phyloP scores from a whole-genome alignment of 2,888 invertebrate genomes.

The Atherix ibis region DNA sequence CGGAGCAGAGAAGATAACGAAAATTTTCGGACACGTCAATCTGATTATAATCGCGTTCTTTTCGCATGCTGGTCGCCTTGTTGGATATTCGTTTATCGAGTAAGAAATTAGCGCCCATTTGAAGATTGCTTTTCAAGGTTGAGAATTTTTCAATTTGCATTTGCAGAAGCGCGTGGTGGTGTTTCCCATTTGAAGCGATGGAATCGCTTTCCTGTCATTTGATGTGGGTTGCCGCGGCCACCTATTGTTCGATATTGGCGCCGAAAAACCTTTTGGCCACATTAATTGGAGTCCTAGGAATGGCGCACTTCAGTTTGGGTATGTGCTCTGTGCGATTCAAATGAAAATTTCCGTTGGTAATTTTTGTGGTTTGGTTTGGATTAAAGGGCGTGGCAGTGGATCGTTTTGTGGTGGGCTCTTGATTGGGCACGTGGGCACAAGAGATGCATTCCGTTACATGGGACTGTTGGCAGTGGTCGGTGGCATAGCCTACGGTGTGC shows the following conservation, averaged over 20 bases:
- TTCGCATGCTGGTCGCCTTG: constrained; percentile 64
- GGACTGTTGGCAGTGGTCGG: constrained; percentile 55
- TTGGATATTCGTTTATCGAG: constrained; percentile 76
- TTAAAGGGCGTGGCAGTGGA: constrained; percentile 56
- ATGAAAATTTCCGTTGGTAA: not conserved
- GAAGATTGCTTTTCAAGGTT: not conserved
- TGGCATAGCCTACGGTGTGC: constrained; percentile 50
- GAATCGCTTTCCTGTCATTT: constrained; percentile 72
- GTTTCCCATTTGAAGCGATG: constrained; percentile 75
- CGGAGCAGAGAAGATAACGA: constrained; percentile 68
- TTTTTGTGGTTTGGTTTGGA: constrained; percentile 17
- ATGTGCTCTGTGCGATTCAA: constrained; percentile 14
- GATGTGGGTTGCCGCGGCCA: constrained; percentile 84
- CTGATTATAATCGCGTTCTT: constrained; percentile 72
- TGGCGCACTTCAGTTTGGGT: constrained; percentile 72
- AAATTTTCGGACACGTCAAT: constrained; percentile 66
- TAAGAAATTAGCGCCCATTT: constrained; percentile 37
- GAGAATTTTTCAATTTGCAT: constrained; percentile 6
- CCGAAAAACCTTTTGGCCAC: constrained; percentile 73
- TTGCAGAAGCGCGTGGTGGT: constrained; percentile 71
- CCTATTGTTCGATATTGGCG: constrained; percentile 70
- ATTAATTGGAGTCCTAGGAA: constrained; percentile 71
- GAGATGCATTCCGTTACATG: constrained; percentile 65
- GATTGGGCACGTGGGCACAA: constrained; percentile 57
- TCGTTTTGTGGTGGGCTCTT: constrained; percentile 65